Evolutionary conservation across 35 echinoderm and acorn worm species (phyloP), one percentile per base, ranked within the genome.

Genomic region (Eucidaris tribuloides): DNA sequence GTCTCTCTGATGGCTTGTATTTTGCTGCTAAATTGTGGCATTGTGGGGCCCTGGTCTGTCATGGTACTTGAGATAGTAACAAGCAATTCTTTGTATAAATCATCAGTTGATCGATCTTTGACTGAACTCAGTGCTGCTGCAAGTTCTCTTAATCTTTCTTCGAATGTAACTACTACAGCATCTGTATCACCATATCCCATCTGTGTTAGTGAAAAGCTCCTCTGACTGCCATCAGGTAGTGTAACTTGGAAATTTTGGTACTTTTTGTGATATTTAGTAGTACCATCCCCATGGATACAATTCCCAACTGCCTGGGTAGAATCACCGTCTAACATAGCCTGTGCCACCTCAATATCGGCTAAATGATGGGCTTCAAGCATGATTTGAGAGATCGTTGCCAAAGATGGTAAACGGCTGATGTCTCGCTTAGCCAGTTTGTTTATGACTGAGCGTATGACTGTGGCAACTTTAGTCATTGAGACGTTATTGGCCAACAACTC

Each of bases 41-140:
- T 82, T 23, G 87, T 74, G 28, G 87, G 87, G n/a, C 87, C 87
- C 41, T 88, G 85, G 40, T 88, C 85, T 0, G 87, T 82, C 87
- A 89, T 89, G 1, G 87, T 76, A 28, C 38, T 15, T 24, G 72
- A 82, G 18, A 89, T 22, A 3, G 61, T 64, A 5, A 78, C 71
- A 5, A 89, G 65, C 23, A 89, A 38, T n/a, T 89, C 24, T 27
- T 77, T 76, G 49, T 57, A 77, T 22, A 58, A 19, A 0, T 6
- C 46, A 31, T 34, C 57, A 2, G 38, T n/a, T 44, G 2, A 1
- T 28, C 35, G 18, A 13, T 39, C 58, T 5, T 79, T 22, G 24
- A 79, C 34, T 22, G 44, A 17, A 4, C n/a, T n/a, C 0, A 84
- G 19, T 52, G 82, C 42, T 7, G 45, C 28, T 0, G 58, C 82